These are phyloP conservation scores for human (Homo sapiens) DNA, from an alignment of 2,113 vertebrate species.

Conservation along the genomic window GRCh38 chr14:32676001-32676500, in stretches of 20 bases:
- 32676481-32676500: neutral
- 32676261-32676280: neutral
- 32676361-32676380: neutral
- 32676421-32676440: neutral
- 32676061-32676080: neutral
- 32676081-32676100: neutral
- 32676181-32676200: neutral
- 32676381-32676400: neutral
- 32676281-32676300: neutral
- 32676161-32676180: neutral
- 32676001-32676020: neutral
- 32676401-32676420: neutral
- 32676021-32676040: neutral
- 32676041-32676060: neutral
- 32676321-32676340: neutral
- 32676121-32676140: neutral
- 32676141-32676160: neutral
- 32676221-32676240: neutral
- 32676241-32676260: constrained; percentile 14
- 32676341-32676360: neutral
- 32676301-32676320: neutral
- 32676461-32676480: neutral
- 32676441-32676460: neutral
- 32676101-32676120: neutral
- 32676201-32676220: neutral